Evolutionary conservation across 2,797 vertebrate species (phyloP).

Genomic region (Kryptolebias ocellatus): DNA sequence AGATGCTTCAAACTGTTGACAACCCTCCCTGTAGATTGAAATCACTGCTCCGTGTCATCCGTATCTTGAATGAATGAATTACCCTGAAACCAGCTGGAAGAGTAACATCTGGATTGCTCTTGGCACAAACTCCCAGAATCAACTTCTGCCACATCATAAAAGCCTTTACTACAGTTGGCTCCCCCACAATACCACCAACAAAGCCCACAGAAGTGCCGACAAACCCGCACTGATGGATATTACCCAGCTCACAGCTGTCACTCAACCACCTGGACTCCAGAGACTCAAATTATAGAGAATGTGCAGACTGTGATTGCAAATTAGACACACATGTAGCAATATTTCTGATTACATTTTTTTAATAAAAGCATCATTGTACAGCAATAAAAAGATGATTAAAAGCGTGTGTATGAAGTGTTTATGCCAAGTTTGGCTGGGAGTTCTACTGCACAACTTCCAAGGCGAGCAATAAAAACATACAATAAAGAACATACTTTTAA

Average conservation of each 20-base stretch:
- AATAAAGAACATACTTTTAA: not conserved
- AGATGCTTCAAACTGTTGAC: conserved; percentile 56
- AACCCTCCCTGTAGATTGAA: conserved; percentile 26
- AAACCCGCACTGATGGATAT: conserved; percentile 56
- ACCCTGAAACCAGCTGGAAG: conserved; percentile 32
- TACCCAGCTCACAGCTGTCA: conserved; percentile 54
- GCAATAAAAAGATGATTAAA: conserved; percentile 24
- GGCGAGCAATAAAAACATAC: not conserved
- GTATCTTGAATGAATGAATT: conserved; percentile 9
- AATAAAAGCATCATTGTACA: conserved; percentile 15
- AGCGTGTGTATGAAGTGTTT: not conserved
- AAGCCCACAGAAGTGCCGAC: conserved; percentile 57
- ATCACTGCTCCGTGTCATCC: conserved; percentile 2
- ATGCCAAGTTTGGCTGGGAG: conserved; percentile 10
- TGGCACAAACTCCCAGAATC: conserved; percentile 63
- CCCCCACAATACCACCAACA: conserved; percentile 63
- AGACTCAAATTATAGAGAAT: conserved; percentile 36
- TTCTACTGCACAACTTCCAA: not conserved
- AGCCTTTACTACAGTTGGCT: conserved; percentile 65
- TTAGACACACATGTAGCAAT: conserved; percentile 43
- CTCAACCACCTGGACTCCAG: conserved; percentile 57
- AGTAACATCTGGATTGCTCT: conserved; percentile 73
- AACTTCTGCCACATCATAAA: conserved; percentile 72
- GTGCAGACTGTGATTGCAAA: conserved; percentile 41
- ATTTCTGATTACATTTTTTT: conserved; percentile 30